Conservation (phyloP, 2,797 vertebrate species). For the Cottoperca gobio region DNA sequence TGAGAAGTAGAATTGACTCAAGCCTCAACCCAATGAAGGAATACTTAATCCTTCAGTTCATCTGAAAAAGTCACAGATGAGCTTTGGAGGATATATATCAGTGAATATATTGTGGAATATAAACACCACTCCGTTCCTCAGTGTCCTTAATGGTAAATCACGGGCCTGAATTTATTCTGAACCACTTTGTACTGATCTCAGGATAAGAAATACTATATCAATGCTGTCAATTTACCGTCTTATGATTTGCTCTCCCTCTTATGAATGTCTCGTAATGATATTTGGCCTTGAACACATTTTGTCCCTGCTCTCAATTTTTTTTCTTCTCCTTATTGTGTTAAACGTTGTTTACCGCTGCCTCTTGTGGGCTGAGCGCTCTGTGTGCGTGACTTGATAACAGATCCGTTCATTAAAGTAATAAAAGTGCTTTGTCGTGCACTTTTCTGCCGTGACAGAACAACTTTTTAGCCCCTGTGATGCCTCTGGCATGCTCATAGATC, state of each 20-base stretch:
- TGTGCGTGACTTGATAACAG: slow-evolving; percentile 8
- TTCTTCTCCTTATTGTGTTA: slow-evolving; percentile 13
- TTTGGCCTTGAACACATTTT: not conserved
- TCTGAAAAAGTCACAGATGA: not conserved
- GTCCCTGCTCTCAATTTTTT: slow-evolving; percentile 8
- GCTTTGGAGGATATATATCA: too few relatives aligned
- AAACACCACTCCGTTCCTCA: not conserved
- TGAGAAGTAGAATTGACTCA: not conserved
- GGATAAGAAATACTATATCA: not conserved
- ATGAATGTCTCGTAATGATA: slow-evolving; percentile 13
- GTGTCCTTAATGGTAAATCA: not conserved
- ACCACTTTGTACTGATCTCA: not conserved
- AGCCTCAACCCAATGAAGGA: too few relatives aligned
- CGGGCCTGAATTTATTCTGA: not conserved
- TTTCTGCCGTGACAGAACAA: slow-evolving; percentile 6
- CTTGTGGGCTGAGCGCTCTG: not conserved
- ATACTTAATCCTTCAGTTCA: not conserved
- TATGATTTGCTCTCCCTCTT: not conserved
- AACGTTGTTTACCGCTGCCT: slow-evolving; percentile 5
- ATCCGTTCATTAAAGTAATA: slow-evolving; percentile 17
- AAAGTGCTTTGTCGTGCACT: slow-evolving; percentile 16
- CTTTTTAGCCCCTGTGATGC: slow-evolving; percentile 11
- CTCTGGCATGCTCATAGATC: slow-evolving; percentile 9
- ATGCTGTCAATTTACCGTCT: not conserved
- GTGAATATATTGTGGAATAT: not conserved